These are phyloP conservation scores for Mactromeris polynyma DNA, from an alignment of 2,888 invertebrate genomes.

Conservation along the genomic window DNA sequence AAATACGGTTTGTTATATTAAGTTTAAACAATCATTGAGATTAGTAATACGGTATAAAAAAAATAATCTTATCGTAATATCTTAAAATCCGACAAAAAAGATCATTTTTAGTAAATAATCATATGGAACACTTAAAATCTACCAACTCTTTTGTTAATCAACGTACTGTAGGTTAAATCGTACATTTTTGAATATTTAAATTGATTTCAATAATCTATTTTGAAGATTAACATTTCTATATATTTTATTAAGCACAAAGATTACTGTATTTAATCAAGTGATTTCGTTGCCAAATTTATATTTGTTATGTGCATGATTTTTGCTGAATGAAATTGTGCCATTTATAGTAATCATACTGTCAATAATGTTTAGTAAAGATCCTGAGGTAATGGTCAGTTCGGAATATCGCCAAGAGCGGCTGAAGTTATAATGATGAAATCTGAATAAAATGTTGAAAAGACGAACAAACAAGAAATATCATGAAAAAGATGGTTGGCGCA, in stretches of 20 bases:
- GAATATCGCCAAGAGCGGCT: no score
- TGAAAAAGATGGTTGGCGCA: no score
- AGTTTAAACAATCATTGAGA: background rate
- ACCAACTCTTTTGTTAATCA: slow-evolving; percentile 29
- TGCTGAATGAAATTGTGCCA: background rate
- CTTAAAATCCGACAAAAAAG: slow-evolving; percentile 12
- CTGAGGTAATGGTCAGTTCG: no score
- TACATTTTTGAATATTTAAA: slow-evolving; percentile 15
- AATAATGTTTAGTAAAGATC: no score
- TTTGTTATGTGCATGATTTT: slow-evolving; percentile 2
- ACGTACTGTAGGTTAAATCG: background rate
- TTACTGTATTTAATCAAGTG: slow-evolving; percentile 40
- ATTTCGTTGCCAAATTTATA: slow-evolving; percentile 45
- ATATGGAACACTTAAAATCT: slow-evolving; percentile 16
- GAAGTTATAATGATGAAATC: no score
- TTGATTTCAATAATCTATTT: slow-evolving; percentile 40
- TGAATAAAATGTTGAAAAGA: no score
- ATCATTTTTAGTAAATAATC: slow-evolving; percentile 22
- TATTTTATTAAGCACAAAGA: slow-evolving; percentile 38
- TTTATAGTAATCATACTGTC: no score
- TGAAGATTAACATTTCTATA: slow-evolving; percentile 45
- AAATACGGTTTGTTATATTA: background rate
- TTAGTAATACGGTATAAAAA: background rate
- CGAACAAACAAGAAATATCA: no score
- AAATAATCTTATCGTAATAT: slow-evolving; percentile 15